A percentile compares a stretch with the other conserved stretches of the same genome.
Conservation (phyloP, 2,113 vertebrate genomes). For the Butorides virescens region DNA sequence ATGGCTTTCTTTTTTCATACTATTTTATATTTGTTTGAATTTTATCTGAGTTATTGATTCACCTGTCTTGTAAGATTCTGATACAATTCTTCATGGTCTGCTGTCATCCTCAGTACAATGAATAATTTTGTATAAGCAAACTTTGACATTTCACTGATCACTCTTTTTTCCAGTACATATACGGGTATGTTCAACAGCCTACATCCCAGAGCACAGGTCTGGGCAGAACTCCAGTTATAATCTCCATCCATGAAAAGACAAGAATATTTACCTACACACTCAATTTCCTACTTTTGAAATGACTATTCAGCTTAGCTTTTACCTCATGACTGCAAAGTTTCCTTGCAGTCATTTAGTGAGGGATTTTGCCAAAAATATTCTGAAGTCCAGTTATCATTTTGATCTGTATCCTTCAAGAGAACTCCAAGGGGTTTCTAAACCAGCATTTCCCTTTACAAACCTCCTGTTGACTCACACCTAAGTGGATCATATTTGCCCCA, state of each 20-base stretch:
- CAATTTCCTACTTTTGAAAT: not conserved
- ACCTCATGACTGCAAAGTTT: not conserved
- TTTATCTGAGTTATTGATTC: not conserved
- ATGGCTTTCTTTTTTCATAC: not conserved
- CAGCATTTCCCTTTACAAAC: not conserved
- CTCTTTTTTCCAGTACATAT: not conserved
- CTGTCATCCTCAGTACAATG: not conserved
- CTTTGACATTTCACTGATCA: not conserved
- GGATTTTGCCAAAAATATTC: not conserved
- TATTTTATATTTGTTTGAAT: not conserved
- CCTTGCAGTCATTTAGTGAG: not conserved
- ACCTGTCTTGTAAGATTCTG: not conserved
- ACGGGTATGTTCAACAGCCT: not conserved
- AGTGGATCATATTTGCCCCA: not conserved
- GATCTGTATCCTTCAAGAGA: not conserved
- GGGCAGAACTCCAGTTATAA: not conserved
- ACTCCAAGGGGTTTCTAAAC: not conserved
- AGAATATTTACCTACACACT: not conserved
- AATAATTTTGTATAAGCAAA: not conserved
- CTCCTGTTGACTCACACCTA: not conserved
- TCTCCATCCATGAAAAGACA: not conserved
- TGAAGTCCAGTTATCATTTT: not conserved
- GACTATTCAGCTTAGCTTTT: not conserved
- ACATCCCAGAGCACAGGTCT: not conserved
- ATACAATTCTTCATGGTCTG: not conserved